phyloP scores from a whole-genome alignment of 2,888 invertebrate species.

The Drosophila anomalata region DNA sequence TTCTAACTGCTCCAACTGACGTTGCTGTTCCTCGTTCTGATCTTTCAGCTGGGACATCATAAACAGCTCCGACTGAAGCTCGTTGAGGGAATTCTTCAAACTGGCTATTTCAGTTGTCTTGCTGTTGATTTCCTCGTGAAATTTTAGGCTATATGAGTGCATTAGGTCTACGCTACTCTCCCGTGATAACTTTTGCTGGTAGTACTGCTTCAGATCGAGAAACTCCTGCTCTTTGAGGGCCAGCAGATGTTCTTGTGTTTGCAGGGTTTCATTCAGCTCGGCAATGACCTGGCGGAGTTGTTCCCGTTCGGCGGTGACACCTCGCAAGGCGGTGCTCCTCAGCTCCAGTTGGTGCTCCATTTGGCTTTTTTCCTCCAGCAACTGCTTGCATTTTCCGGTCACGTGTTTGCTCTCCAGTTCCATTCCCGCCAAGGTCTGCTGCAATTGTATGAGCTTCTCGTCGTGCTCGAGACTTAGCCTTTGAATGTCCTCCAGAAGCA shows the following conservation, averaged over 20 bases:
- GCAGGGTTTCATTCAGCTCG: slow-evolving; percentile 65
- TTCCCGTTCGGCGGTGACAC: slow-evolving; percentile 59
- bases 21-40: slow-evolving; percentile 71
- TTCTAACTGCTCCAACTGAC: slow-evolving; percentile 69
- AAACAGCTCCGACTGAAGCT: slow-evolving; percentile 66
- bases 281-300: slow-evolving; percentile 67
- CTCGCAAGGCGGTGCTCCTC: slow-evolving; percentile 50
- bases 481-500: slow-evolving; percentile 76
- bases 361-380: slow-evolving; percentile 67
- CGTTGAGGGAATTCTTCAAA: slow-evolving; percentile 66
- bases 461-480: slow-evolving; percentile 74
- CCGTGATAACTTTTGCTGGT: slow-evolving; percentile 60
- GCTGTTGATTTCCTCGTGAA: slow-evolving; percentile 69
- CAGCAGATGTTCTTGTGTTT: slow-evolving; percentile 62
- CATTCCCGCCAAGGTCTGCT: slow-evolving; percentile 70
- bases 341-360: slow-evolving; percentile 64
- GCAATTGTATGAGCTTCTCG: slow-evolving; percentile 71
- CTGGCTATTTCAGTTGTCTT: slow-evolving; percentile 74
- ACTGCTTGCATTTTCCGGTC: slow-evolving; percentile 74
- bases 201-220: slow-evolving; percentile 63
- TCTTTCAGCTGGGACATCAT: slow-evolving; percentile 62
- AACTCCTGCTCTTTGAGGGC: slow-evolving; percentile 72
- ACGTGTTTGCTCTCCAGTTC: slow-evolving; percentile 81
- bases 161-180: slow-evolving; percentile 73
- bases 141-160: slow-evolving; percentile 74